Conservation (phyloP, 1,140 invertebrate species). For the Homarus americanus region DNA sequence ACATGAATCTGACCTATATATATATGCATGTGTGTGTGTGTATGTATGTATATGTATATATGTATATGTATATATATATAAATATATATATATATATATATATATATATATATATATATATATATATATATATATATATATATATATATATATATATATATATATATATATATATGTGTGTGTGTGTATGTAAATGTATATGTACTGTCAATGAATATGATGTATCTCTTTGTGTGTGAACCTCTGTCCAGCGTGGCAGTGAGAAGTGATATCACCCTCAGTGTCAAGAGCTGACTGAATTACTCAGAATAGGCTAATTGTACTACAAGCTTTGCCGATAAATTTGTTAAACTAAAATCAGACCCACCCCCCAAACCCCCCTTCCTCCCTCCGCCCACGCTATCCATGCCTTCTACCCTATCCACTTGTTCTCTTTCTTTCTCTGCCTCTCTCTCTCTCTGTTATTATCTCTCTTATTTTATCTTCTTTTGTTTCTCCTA, state of each 20-base stretch:
- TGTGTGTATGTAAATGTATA: too few relatives aligned
- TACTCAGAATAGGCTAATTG: too few relatives aligned
- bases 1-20: background rate
- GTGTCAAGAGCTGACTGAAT: too few relatives aligned
- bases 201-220: too few relatives aligned
- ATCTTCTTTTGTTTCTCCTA: background rate
- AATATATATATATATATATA: background rate
- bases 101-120: background rate
- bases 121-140: background rate
- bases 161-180: too few relatives aligned
- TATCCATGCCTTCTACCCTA: background rate
- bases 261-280: too few relatives aligned
- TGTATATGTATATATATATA: background rate
- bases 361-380: background rate
- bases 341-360: too few relatives aligned
- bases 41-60: background rate
- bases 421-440: background rate
- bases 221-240: too few relatives aligned
- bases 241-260: too few relatives aligned
- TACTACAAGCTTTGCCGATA: too few relatives aligned
- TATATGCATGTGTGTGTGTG: background rate
- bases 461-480: background rate
- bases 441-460: constrained; percentile 14
- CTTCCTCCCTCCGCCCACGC: background rate
- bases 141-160: too few relatives aligned